Evolutionary conservation across 2,113 vertebrate species (phyloP), one percentile per base, ranked within the genome.

Genomic region (Recurvirostra avosetta): DNA sequence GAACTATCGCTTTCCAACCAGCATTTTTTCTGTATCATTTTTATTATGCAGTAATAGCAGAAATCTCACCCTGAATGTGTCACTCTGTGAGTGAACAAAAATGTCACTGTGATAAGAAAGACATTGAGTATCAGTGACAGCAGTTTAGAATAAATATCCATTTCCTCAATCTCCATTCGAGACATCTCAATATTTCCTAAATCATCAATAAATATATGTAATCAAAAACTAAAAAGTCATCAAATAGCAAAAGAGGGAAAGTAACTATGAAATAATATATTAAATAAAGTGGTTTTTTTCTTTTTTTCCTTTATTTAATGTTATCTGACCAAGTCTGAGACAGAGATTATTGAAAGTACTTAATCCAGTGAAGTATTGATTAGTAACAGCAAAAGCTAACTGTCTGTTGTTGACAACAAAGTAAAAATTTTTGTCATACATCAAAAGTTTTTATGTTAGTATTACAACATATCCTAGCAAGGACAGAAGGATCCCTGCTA

Each of bases 261-360:
- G 22, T 2, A 74, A 29, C 3, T 41, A 45, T 47, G 6, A 55
- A 66, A 56, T 47, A 74, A 36, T 10, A 29, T 6, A 62, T 10
- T 34, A 2, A 71, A 86, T 61, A 78, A 15, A 0, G 0, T 5
- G 16, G 4, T 19, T 32, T 15, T 49, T 21, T 17, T 9, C 30
- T 32, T 36, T 9, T 11, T 36, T 27, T 26, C 6, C 14, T 61
- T 56, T 3, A 34, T 80, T 84, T 63, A 40, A 21, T 72, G 2
- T 27, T 78, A 15, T 45, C 11, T 11, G 1, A 32, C 10, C 5
- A 32, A 16, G 23, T 63, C 20, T 30, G 56, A 82, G 66, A 70
- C 3, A 70, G 26, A 71, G 5, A 21, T 41, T 91, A 58, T 43
- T 66, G 4, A 47, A 85, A 66, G 6, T 49, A 71, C 4, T 70